A percentile compares a stretch with the other conserved stretches of the same genome.
Evolutionary conservation across 2,888 invertebrate species (phyloP).

Genomic region (Drosophila barbarae): DNA sequence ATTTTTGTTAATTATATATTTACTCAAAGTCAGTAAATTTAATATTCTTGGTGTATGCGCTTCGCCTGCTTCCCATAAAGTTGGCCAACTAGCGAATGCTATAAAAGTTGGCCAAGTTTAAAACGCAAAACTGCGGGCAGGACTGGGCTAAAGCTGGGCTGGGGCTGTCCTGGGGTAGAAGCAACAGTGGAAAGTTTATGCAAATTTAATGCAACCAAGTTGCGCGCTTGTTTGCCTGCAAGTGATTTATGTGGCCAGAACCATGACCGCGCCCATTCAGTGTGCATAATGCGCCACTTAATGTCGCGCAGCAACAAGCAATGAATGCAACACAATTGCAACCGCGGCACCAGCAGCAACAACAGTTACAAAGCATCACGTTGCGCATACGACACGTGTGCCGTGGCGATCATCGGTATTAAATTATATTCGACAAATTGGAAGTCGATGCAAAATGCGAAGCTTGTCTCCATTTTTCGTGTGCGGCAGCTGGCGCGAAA

Average conservation of each 20-base stretch:
- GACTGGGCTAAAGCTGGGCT: background rate
- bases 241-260: constrained; percentile 65
- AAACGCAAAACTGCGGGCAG: constrained; percentile 36
- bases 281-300: constrained; percentile 56
- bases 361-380: constrained; percentile 4
- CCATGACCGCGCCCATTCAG: constrained; percentile 50
- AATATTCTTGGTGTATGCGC: background rate
- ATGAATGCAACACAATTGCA: constrained; percentile 39
- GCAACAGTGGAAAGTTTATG: constrained; percentile 60
- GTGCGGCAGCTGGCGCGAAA: constrained; percentile 31
- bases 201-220: constrained; percentile 70
- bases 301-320: constrained; percentile 42
- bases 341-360: background rate
- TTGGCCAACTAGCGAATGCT: constrained; percentile 46
- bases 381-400: constrained; percentile 37
- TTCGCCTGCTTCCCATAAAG: constrained; percentile 24
- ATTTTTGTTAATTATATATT: background rate
- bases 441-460: constrained; percentile 11
- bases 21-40: background rate
- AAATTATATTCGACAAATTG: constrained; percentile 33
- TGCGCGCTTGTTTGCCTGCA: constrained; percentile 59
- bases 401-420: constrained; percentile 26
- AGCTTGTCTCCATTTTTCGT: constrained; percentile 8
- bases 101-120: constrained; percentile 53
- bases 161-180: background rate